These are phyloP conservation scores for Solenopsis invicta DNA, from an alignment of 1,140 invertebrate genomes.

Conservation along the genomic window DNA sequence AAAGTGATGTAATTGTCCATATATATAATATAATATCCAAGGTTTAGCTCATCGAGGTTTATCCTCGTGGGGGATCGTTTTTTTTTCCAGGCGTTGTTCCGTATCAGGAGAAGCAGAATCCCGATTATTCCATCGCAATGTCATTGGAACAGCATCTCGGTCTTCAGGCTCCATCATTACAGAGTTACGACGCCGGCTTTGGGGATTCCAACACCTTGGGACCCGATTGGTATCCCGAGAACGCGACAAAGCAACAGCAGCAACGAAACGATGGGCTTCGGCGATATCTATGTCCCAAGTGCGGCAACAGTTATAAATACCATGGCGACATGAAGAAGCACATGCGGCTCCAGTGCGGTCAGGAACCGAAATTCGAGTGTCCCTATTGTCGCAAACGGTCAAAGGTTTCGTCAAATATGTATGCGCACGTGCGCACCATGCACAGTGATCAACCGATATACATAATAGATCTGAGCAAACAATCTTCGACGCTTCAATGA, in stretches of 20 bases:
- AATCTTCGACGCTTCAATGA: not conserved
- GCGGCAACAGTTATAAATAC: slow-evolving; percentile 84
- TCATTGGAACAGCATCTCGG: slow-evolving; percentile 23
- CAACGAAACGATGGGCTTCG: slow-evolving; percentile 60
- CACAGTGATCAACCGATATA: slow-evolving; percentile 64
- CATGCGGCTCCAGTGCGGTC: slow-evolving; percentile 89
- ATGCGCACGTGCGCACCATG: slow-evolving; percentile 73
- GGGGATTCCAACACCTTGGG: not conserved
- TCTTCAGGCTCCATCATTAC: slow-evolving; percentile 10
- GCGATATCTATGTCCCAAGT: slow-evolving; percentile 81
- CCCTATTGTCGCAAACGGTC: slow-evolving; percentile 89
- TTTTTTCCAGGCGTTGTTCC: slow-evolving; percentile 32
- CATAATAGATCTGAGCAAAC: slow-evolving; percentile 59
- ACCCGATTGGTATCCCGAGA: slow-evolving; percentile 35
- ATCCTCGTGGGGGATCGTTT: slow-evolving; percentile 32
- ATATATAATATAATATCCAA: not conserved
- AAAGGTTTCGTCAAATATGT: slow-evolving; percentile 80
- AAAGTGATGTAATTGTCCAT: not conserved
- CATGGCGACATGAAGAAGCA: slow-evolving; percentile 84
- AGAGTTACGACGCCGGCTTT: not conserved
- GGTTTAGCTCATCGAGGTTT: slow-evolving; percentile 1
- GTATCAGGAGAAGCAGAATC: slow-evolving; percentile 15
- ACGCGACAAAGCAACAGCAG: slow-evolving; percentile 29
- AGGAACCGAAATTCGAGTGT: slow-evolving; percentile 92
- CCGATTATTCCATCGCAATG: not conserved